A percentile compares a stretch with the other conserved stretches of the same genome.
Evolutionary conservation across 2,113 vertebrate species (phyloP).

Genomic region (Silurus meridionalis): DNA sequence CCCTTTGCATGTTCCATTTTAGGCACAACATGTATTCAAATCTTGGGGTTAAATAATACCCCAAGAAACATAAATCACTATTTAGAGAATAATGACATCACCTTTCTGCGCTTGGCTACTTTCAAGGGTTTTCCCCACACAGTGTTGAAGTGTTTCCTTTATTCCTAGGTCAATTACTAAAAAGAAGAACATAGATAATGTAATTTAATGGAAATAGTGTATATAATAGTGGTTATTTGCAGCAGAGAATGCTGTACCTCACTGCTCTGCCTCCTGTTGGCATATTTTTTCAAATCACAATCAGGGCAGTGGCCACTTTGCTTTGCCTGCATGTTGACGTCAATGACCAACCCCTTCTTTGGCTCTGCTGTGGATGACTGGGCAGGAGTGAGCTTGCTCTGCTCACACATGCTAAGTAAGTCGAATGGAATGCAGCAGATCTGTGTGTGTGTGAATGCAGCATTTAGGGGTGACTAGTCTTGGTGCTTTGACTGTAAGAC

Average conservation of each 20-base stretch:
- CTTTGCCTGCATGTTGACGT: conserved; percentile 57
- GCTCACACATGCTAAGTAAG: conserved; percentile 36
- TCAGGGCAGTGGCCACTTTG: conserved; percentile 43
- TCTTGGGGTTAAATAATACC: background rate
- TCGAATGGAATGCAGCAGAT: conserved; percentile 39
- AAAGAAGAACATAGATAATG: background rate
- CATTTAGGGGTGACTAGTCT: background rate
- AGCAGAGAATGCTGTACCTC: background rate
- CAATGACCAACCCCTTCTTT: conserved; percentile 50
- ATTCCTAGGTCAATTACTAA: background rate
- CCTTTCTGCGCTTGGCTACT: background rate
- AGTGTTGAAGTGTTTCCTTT: background rate
- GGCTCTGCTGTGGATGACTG: conserved; percentile 49
- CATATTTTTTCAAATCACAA: conserved; percentile 51
- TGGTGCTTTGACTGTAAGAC: background rate
- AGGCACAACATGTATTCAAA: background rate
- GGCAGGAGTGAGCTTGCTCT: conserved; percentile 49
- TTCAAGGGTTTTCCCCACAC: background rate
- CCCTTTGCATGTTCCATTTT: background rate
- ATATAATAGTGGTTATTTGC: background rate
- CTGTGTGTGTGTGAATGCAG: background rate
- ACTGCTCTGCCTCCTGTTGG: conserved; percentile 18
- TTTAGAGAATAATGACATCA: background rate
- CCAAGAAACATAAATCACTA: background rate
- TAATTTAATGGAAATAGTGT: background rate